A percentile compares a stretch with the other conserved stretches of the same genome.
Conservation (phyloP, 2,888 invertebrate species). For the Plagodis pulveraria region DNA sequence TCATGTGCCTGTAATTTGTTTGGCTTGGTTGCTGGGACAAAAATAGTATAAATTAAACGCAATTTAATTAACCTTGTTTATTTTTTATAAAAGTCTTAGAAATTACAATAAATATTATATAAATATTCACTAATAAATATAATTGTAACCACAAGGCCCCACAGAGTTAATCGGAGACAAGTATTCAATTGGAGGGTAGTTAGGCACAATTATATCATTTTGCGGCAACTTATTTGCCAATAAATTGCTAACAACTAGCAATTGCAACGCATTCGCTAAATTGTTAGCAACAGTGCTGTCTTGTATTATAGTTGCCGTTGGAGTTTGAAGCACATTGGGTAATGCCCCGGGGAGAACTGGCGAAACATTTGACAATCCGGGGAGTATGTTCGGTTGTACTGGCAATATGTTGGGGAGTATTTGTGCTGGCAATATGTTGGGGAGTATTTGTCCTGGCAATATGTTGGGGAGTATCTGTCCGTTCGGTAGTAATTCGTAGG, state of each 20-base stretch:
- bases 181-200: slow-evolving; percentile 34
- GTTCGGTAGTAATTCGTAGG: slow-evolving; percentile 43
- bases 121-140: slow-evolving; percentile 41
- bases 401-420: slow-evolving; percentile 7
- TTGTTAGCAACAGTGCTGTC: slow-evolving; percentile 71
- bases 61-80: too few species aligned
- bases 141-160: slow-evolving; percentile 40
- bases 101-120: too few species aligned
- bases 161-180: slow-evolving; percentile 24
- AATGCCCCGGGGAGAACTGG: not conserved
- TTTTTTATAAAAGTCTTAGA: too few species aligned
- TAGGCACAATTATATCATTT: slow-evolving; percentile 42
- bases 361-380: not conserved
- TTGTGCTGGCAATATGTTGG: slow-evolving; percentile 11
- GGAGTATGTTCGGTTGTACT: slow-evolving; percentile 3
- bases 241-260: slow-evolving; percentile 69
- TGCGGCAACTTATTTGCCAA: slow-evolving; percentile 59
- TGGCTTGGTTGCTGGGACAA: too few species aligned
- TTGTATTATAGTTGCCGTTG: slow-evolving; percentile 56
- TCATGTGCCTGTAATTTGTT: too few species aligned
- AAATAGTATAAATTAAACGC: too few species aligned
- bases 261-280: slow-evolving; percentile 68
- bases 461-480: slow-evolving; percentile 22
- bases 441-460: slow-evolving; percentile 34
- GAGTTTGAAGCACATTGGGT: slow-evolving; percentile 3